Base-by-base conservation (phyloP, 2,113 vertebrate species). In the Cavia porcellus region DNA sequence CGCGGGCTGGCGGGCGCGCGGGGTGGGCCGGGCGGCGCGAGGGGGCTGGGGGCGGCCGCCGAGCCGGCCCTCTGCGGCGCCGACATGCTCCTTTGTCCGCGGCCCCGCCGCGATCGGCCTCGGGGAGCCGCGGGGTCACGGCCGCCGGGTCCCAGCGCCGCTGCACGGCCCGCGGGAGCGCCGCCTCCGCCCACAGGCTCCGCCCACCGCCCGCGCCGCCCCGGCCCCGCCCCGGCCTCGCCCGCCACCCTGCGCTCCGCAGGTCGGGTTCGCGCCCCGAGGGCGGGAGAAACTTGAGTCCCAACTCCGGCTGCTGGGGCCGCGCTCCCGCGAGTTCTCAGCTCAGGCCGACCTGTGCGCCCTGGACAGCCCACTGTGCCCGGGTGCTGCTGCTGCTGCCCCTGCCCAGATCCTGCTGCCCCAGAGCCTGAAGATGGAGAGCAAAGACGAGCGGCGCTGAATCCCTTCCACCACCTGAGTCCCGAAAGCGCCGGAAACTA, bases 21-120 rank as follows among this genome's bases (percentile, higher is more conserved):
- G 14, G 52, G 52, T 4, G 52, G 52, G 52, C 52, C 52, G 52
- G 52, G 52, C 52, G 52, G 52, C 52, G 52, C 52, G 52, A 14
- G 75, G 95, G 68, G 82, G 94, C 96, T 97, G 92, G 17, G 28
- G 97, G 96, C 82, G 86, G 91, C 79, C 50, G 72, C 64, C 84
- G 85, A 87, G 81, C 90, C n/a, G 22, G 75, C 94, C 61, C 82
- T 42, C 77, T 86, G 28, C 91, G 47, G 96, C 86, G 91, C 96
- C 88, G 11, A 50, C 97, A 97, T 97, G 96, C 90, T 97, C 95
- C 92, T 97, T 96, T 97, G 96, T 97, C 95, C 96, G 85, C 75
- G 0, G 75, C n/a, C n/a, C 61, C 10, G 86, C 97, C 10, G 87
- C 82, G 75, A 47, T 92, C 80, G 59, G 84, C 89, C 85, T 68